Percentiles rank a stretch among this genome's conserved stretches.
Conservation (phyloP, 2,888 invertebrate species). For the Cordilura impudica region DNA sequence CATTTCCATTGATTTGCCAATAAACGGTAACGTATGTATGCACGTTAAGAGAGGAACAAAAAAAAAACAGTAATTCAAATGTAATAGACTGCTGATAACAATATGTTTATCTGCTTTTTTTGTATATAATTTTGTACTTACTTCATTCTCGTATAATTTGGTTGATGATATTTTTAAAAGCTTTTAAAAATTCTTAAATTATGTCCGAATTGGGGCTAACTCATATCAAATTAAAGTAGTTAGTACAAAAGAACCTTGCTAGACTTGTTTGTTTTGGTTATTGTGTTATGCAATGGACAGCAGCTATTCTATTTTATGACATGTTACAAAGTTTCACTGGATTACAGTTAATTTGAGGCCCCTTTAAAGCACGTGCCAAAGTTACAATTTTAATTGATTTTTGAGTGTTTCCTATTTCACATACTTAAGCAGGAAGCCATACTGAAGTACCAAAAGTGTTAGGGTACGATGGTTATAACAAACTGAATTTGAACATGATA, state of each 20-base stretch:
- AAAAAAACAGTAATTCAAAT: conserved; percentile 58
- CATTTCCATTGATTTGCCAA: conserved; percentile 43
- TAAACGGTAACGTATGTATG: conserved; percentile 34
- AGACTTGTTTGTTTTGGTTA: no score
- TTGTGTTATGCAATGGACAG: no score
- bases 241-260: no score
- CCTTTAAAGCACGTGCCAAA: conserved; percentile 58
- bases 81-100: conserved; percentile 62
- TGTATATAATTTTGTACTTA: conserved; percentile 53
- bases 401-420: conserved; percentile 56
- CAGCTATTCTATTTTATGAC: not conserved
- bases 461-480: not conserved
- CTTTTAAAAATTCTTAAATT: no score
- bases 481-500: conserved; percentile 3
- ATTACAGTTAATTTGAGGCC: not conserved
- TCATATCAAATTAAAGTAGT: no score
- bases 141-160: not conserved
- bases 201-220: no score
- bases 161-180: no score
- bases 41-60: not conserved
- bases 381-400: conserved; percentile 61
- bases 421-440: conserved; percentile 61
- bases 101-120: conserved; percentile 52
- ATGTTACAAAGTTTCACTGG: not conserved
- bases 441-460: conserved; percentile 4